Conservation (phyloP, 2,797 vertebrate species). For the Lates japonicus region DNA sequence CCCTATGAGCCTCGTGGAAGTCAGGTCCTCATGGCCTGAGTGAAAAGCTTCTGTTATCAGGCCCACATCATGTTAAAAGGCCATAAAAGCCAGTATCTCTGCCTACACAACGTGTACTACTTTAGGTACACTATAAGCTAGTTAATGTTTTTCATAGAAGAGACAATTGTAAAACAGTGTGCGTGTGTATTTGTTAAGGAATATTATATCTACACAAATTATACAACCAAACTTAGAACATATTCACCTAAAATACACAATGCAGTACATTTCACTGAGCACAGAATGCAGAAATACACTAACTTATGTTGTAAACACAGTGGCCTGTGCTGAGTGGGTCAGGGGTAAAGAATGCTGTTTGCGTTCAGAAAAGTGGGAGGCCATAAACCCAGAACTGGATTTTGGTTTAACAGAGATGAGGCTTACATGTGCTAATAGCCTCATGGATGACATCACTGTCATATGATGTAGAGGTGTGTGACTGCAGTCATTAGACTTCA, state of each 20-base stretch:
- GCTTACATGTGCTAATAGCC: background rate
- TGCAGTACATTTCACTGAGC: background rate
- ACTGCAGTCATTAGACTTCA: background rate
- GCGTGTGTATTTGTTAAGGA: fast-evolving
- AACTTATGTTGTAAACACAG: too few relatives aligned
- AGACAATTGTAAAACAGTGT: background rate
- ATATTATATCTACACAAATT: background rate
- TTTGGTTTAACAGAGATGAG: background rate
- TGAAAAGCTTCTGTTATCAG: background rate
- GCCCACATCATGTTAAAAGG: background rate
- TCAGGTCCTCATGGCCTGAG: background rate
- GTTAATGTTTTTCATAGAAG: background rate
- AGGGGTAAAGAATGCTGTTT: constrained; percentile 60
- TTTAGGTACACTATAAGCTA: background rate
- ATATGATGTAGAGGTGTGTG: constrained; percentile 50
- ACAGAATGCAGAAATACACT: background rate
- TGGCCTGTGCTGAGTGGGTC: constrained; percentile 16
- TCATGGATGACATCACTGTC: constrained; percentile 44
- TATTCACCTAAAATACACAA: background rate
- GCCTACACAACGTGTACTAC: background rate
- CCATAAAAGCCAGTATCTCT: background rate
- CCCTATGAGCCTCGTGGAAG: background rate
- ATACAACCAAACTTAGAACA: background rate
- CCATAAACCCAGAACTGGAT: constrained; percentile 56
- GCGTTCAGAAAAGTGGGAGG: background rate